phyloP scores from a whole-genome alignment of 1,140 invertebrate genomes.

The Listronotus bonariensis region DNA sequence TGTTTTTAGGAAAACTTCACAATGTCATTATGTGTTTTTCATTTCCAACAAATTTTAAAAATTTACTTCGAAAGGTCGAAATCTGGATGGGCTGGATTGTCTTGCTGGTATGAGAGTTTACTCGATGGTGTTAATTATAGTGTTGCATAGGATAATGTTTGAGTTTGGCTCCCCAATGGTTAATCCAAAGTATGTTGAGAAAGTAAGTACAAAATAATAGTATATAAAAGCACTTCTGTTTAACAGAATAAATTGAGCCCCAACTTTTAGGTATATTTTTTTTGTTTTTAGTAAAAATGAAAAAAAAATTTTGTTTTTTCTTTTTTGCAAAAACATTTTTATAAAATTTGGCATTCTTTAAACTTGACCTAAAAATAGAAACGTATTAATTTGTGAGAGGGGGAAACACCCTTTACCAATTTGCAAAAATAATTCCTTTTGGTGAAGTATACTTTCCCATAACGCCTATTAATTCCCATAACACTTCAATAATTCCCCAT shows the following conservation, averaged over 20 bases:
- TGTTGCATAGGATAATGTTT: slow-evolving; percentile 67
- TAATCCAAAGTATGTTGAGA: slow-evolving; percentile 65
- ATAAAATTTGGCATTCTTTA: too few relatives aligned
- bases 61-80: slow-evolving; percentile 53
- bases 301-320: background rate
- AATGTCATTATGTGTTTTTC: slow-evolving; percentile 35
- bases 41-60: slow-evolving; percentile 30
- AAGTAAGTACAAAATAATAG: slow-evolving; percentile 53
- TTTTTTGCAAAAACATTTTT: too few relatives aligned
- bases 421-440: too few relatives aligned
- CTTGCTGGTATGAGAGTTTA: slow-evolving; percentile 68
- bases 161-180: slow-evolving; percentile 66
- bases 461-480: too few relatives aligned
- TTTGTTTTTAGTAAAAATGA: background rate
- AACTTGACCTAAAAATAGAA: too few relatives aligned
- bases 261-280: background rate
- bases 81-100: slow-evolving; percentile 65
- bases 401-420: too few relatives aligned
- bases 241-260: too few relatives aligned
- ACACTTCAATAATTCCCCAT: too few relatives aligned
- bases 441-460: too few relatives aligned
- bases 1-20: slow-evolving; percentile 30
- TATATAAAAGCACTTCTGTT: too few relatives aligned
- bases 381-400: too few relatives aligned
- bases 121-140: slow-evolving; percentile 67